Evolutionary conservation across 2,113 vertebrate genomes (phyloP), one percentile per base, ranked within the genome.

Genomic region (Coturnix japonica): DNA sequence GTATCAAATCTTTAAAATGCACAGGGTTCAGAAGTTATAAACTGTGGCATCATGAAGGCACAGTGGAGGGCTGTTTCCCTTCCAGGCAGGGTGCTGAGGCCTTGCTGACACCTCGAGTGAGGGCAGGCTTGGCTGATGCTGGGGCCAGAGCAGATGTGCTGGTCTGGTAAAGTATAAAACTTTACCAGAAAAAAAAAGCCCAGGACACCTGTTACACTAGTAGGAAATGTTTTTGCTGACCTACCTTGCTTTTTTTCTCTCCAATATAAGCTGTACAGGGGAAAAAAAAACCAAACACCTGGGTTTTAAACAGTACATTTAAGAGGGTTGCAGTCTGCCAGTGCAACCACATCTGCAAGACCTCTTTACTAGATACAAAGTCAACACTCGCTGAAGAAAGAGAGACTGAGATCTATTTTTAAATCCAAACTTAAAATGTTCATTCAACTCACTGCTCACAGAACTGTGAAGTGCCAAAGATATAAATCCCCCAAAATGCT

Each of bases 121-220:
- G 33, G 49, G 21, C 43, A 59, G 30, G 18, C 46, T 71, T 1
- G 2, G 56, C 22, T 1, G 0, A 8, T 44, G 31, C 10, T 1
- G 2, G n/a, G n/a, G 41, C 17, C 16, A 35, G 37, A 26, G 37
- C 37, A 37, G 61, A 57, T 2, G 0, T 4, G 13, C 46, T 7
- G 25, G 35, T 30, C 3, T 0, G 0, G 28, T 18, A 22, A 80
- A 73, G 17, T 6, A 47, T 10, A n/a, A 3, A 60, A 4, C 30
- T 53, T 23, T 13, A 81, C 23, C 47, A 80, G 79, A 76, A 80
- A 83, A 80, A 83, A 80, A 81, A 6, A 20, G 33, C 37, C 13
- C 72, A 70, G 18, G 10, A 49, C 7, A 78, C 25, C 37, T 43
- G 46, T 70, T 73, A 60, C 4, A 43, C 20, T 59, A 28, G 3